Conservation (phyloP, 2,797 vertebrate species). For the Hyperoplus lanceolatus region DNA sequence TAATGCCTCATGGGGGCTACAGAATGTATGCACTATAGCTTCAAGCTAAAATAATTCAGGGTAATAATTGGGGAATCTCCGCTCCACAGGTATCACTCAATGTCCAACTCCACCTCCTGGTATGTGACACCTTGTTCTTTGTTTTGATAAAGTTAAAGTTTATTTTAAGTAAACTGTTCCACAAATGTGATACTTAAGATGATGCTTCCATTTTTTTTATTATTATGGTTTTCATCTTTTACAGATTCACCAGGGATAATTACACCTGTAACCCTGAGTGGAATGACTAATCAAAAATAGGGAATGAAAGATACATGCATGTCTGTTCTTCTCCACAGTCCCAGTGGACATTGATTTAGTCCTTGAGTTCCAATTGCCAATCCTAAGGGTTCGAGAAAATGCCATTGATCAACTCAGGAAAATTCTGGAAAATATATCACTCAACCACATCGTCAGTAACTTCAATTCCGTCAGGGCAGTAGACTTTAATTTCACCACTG, state of each 20-base stretch:
- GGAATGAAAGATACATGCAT: background rate
- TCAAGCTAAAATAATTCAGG: too few relatives aligned
- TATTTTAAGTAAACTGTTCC: too few relatives aligned
- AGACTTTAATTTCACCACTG: constrained; percentile 48
- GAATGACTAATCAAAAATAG: too few relatives aligned
- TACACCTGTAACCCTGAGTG: too few relatives aligned
- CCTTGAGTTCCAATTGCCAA: constrained; percentile 28
- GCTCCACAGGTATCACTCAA: constrained; percentile 11
- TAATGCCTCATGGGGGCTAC: too few relatives aligned
- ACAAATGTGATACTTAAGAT: too few relatives aligned
- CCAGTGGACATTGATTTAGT: background rate
- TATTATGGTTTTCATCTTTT: too few relatives aligned
- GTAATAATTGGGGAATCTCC: background rate
- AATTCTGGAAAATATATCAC: accelerated
- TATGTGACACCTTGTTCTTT: background rate
- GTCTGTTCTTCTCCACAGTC: constrained; percentile 24
- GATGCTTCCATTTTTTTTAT: too few relatives aligned
- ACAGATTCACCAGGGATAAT: too few relatives aligned
- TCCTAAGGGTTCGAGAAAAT: background rate
- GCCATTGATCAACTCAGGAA: background rate
- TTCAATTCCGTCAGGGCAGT: background rate
- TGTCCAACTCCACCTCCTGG: constrained; percentile 21
- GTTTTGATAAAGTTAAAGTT: background rate
- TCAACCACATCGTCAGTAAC: background rate
- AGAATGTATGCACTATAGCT: too few relatives aligned